Evolutionary conservation across 2,113 vertebrate genomes (phyloP).

Genomic region (Salminus brasiliensis): DNA sequence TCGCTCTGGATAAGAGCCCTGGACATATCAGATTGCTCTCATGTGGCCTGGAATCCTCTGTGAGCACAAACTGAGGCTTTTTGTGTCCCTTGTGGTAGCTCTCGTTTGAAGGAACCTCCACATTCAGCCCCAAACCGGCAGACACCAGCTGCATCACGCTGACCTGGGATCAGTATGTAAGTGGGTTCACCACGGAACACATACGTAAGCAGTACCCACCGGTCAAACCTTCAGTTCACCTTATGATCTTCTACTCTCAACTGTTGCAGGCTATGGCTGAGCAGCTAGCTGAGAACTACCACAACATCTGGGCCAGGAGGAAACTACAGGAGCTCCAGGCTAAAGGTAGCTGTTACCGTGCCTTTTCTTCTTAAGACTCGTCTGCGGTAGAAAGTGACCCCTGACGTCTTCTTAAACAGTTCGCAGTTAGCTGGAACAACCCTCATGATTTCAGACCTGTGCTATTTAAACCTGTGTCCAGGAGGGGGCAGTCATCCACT

Average conservation of each 20-base stretch:
- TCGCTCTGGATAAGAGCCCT: too few species aligned
- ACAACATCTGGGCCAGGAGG: slow-evolving; percentile 92
- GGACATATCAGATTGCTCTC: too few species aligned
- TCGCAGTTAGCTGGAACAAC: too few species aligned
- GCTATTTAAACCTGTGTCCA: slow-evolving; percentile 56
- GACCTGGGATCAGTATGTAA: slow-evolving; percentile 90
- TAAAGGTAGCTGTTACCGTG: slow-evolving; percentile 82
- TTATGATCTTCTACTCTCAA: not conserved
- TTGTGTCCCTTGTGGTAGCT: slow-evolving; percentile 65
- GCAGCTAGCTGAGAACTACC: slow-evolving; percentile 94
- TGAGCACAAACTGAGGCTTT: not conserved
- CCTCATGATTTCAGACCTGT: not conserved
- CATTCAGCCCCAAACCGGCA: slow-evolving; percentile 89
- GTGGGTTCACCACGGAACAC: slow-evolving; percentile 57
- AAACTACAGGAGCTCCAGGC: slow-evolving; percentile 88
- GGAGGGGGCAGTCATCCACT: slow-evolving; percentile 85
- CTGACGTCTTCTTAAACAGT: too few species aligned
- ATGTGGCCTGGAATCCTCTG: too few species aligned
- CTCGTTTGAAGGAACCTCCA: slow-evolving; percentile 83
- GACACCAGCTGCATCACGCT: slow-evolving; percentile 94
- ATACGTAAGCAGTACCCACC: too few species aligned
- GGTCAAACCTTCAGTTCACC: not conserved
- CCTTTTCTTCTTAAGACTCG: too few species aligned
- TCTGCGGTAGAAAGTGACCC: too few species aligned
- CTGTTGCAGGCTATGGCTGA: slow-evolving; percentile 88